phyloP scores from a whole-genome alignment of 2,797 vertebrate species.

The Acipenser oxyrinchus region DNA sequence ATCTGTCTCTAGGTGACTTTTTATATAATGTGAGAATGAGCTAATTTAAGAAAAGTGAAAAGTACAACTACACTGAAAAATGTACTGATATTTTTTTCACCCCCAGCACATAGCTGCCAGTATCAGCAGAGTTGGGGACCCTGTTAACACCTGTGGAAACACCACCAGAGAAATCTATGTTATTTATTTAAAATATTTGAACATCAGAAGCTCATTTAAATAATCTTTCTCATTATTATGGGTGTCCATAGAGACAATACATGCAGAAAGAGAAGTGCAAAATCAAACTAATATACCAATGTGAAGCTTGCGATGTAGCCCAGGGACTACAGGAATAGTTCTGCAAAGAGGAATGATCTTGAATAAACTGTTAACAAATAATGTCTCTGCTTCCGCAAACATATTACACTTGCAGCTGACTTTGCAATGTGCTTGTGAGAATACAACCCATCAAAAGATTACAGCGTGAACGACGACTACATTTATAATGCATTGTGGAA shows the following conservation, averaged over 20 bases:
- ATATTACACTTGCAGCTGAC: constrained; percentile 2
- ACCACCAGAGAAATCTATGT: neutral
- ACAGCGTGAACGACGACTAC: neutral
- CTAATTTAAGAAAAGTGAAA: no score
- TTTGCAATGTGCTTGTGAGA: neutral
- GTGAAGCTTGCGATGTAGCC: neutral
- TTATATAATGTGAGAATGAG: no score
- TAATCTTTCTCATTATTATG: neutral
- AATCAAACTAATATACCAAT: neutral
- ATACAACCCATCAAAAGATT: neutral
- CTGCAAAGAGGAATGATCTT: neutral
- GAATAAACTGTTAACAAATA: constrained; percentile 2
- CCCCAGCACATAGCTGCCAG: no score
- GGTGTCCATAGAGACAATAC: neutral
- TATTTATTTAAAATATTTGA: neutral
- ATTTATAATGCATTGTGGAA: neutral
- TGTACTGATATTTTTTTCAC: no score
- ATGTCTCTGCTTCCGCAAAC: neutral
- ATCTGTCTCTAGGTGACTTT: no score
- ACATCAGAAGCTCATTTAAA: neutral
- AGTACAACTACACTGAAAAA: no score
- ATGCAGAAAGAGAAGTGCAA: neutral
- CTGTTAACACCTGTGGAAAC: no score
- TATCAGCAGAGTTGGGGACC: no score
- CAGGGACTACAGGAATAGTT: neutral